These are phyloP conservation scores for Drosophila gunungcola DNA, from an alignment of 1,140 invertebrate species.

Conservation along the genomic window DNA sequence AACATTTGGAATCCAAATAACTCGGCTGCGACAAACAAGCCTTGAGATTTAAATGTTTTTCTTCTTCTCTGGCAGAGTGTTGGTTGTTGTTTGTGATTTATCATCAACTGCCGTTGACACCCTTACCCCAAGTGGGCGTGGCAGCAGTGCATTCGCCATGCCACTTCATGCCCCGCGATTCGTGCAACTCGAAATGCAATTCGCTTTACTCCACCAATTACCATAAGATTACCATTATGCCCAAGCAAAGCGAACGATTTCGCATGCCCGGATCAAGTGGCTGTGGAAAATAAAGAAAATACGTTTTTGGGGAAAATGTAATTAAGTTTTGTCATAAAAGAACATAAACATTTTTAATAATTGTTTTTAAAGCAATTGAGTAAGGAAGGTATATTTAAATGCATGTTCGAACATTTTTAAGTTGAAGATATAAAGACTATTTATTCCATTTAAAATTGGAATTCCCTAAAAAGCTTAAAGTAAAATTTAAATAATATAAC, in stretches of 20 bases:
- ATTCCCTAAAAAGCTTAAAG: too few relatives aligned
- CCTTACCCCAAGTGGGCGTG: conserved; percentile 36
- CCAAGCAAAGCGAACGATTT: conserved; percentile 26
- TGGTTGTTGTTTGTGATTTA: conserved; percentile 40
- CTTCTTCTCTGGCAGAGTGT: conserved; percentile 2
- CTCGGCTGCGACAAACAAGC: conserved; percentile 52
- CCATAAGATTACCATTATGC: conserved; percentile 46
- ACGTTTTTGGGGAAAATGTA: not conserved
- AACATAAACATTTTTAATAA: too few relatives aligned
- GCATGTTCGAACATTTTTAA: too few relatives aligned
- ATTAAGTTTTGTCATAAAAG: not conserved
- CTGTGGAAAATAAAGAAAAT: not conserved
- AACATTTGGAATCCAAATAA: conserved; percentile 55
- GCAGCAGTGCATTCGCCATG: conserved; percentile 15
- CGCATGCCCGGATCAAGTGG: conserved; percentile 40
- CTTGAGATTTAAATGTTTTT: conserved; percentile 46
- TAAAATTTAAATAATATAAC: too few relatives aligned
- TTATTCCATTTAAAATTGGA: too few relatives aligned
- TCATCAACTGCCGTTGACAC: conserved; percentile 38
- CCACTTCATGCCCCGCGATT: conserved; percentile 26
- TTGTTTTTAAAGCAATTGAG: not conserved
- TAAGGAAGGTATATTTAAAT: not conserved
- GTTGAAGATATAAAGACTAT: too few relatives aligned
- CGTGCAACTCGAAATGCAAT: conserved; percentile 48
- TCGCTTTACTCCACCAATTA: conserved; percentile 39